Evolutionary conservation across 1,140 invertebrate species (phyloP), one percentile per base, ranked within the genome.

Genomic region (Caenorhabditis brenneri): DNA sequence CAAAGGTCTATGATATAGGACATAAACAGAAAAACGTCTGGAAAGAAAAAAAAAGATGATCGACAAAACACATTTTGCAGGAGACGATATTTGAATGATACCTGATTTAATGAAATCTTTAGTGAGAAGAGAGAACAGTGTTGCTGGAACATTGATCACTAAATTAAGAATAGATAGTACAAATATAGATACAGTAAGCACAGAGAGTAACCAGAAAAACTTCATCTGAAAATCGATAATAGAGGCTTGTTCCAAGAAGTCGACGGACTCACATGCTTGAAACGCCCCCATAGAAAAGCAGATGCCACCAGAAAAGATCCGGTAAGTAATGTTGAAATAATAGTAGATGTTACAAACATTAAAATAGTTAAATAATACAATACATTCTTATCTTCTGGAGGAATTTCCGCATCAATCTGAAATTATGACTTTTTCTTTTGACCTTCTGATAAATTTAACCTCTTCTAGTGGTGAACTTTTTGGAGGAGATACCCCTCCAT

Each of bases 31-130:
- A 65, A 65, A 33, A 36, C 58, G 29, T 65, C 58, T 65, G 58
- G 31, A 65, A 65, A n/a, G 36, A 36, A n/a, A n/a, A n/a, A n/a
- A 65, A 33, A 36, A 65, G 53, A 55, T 51, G 48, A 55, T 24
- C 6, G 7, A 55, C 48, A 51, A 7, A 10, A 16, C 22, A 65
- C 1, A 36, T 19, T 65, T 36, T 10, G 22, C 7, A 65, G 24
- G 24, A 55, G 24, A 29, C 22, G 6, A 27, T 29, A 24, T 58
- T 58, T 58, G 7, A 51, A 51, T 51, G 53, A 36, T 33, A 65
- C 58, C 58, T 65, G 58, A 65, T 65, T 65, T 65, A 2, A 65
- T 22, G 19, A 65, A 65, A 33, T 65, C 58, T 65, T 65, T 65
- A 0, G 58, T 65, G 29, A 65, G 31, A 36, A 65, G 31, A 33